Evolutionary conservation across 2,888 invertebrate species (phyloP).

Genomic region (Drosophila maculinotata): DNA sequence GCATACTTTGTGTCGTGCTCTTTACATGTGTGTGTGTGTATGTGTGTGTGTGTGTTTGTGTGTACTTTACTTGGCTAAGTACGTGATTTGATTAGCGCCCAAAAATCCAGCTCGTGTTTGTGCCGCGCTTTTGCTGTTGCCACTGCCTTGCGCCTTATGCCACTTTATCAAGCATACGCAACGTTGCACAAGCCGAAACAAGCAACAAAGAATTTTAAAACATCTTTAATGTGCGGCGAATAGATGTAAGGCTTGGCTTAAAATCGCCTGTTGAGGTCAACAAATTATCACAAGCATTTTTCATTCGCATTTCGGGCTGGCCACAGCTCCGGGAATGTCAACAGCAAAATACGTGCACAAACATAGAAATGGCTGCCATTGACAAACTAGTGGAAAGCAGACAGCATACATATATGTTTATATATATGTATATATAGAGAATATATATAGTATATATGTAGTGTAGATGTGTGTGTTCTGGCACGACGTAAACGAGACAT

Average conservation of each 20-base stretch:
- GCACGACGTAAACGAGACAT: constrained; percentile 72
- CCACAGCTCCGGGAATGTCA: constrained; percentile 65
- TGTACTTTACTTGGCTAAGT: constrained; percentile 79
- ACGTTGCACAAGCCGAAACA: constrained; percentile 51
- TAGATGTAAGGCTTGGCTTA: constrained; percentile 5
- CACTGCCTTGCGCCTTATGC: constrained; percentile 39
- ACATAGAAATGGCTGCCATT: constrained; percentile 80
- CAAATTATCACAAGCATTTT: constrained; percentile 73
- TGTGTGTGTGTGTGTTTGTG: constrained; percentile 17
- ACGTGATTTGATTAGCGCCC: constrained; percentile 79
- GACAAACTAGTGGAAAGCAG: constrained; percentile 59
- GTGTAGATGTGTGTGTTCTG: constrained; percentile 1
- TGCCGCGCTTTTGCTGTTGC: constrained; percentile 38
- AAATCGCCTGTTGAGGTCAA: constrained; percentile 75
- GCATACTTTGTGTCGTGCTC: constrained; percentile 34
- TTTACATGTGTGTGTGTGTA: constrained; percentile 1
- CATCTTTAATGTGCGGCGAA: constrained; percentile 16
- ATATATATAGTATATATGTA: background rate
- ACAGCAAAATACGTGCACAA: constrained; percentile 80
- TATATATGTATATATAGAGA: background rate
- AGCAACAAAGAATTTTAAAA: constrained; percentile 45
- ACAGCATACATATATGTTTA: constrained; percentile 20
- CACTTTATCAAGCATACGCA: constrained; percentile 66
- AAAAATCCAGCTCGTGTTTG: constrained; percentile 62
- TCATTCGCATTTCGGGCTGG: constrained; percentile 62